phyloP scores from a whole-genome alignment of 1,140 invertebrate species.

The Bombyx mandarina region DNA sequence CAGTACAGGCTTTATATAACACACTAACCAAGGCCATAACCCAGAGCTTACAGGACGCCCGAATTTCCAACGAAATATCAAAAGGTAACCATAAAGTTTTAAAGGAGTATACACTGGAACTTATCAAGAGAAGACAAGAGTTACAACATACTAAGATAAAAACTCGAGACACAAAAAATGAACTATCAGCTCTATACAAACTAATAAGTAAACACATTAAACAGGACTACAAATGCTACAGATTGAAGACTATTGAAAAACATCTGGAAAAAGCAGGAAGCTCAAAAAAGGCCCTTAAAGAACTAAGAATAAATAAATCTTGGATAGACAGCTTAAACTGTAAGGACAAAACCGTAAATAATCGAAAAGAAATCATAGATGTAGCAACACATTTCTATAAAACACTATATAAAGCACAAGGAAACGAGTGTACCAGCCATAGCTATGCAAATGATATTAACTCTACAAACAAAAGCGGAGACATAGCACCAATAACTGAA shows the following conservation, averaged over 20 bases:
- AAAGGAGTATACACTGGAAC: not conserved
- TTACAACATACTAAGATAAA: not conserved
- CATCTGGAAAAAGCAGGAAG: not conserved
- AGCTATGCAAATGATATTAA: not conserved
- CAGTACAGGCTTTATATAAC: not conserved
- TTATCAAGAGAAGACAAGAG: slow-evolving; percentile 1
- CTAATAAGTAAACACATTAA: slow-evolving; percentile 1
- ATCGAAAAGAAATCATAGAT: slow-evolving; percentile 1
- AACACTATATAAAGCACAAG: not conserved
- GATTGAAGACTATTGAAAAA: not conserved
- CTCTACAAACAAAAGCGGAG: not conserved
- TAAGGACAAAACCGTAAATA: slow-evolving; percentile 1
- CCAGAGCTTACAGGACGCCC: not conserved
- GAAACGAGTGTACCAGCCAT: not conserved
- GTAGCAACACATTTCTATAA: slow-evolving; percentile 2
- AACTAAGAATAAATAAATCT: not conserved
- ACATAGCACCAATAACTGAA: not conserved
- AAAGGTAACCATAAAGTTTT: slow-evolving; percentile 1
- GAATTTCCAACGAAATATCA: not conserved
- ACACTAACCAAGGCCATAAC: no score
- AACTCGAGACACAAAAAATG: not conserved
- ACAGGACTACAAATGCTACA: slow-evolving; percentile 1
- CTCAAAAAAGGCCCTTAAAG: slow-evolving; percentile 2
- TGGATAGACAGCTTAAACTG: not conserved
- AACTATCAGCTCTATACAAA: not conserved